Evolutionary conservation across 2,888 invertebrate species (phyloP), one percentile per base, ranked within the genome.

Genomic region (Smittia aterrima): DNA sequence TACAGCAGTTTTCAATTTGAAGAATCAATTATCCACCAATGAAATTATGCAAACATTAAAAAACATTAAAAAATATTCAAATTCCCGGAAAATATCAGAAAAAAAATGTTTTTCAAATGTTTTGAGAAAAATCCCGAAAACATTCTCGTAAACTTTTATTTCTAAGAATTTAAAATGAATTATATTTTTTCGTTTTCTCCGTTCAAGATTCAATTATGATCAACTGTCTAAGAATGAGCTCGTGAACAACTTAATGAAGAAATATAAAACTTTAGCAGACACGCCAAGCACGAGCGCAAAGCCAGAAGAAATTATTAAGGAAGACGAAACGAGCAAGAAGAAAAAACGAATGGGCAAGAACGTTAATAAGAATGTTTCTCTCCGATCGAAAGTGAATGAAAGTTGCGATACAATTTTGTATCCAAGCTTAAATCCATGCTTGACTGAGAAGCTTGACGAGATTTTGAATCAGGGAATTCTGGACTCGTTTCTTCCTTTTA

Each of bases 401-500:
- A 62, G 58, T 7, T 62, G 38, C 22, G 76, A 76, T n/a, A 20
- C 22, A 7, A 54, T 20, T 38, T 11, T 24, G 11, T 71, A 40
- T 22, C 72, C 75, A 9, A 47, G 64, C 13, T 75, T 83, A 53
- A 81, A 83, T 78, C 80, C 81, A 0, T 79, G 79, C 38, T 76
- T 83, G 6, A 78, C 76, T 11, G 79, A 80, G 25, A 82, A 82
- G 76, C 76, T 83, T 32, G 80, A 83, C 74, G 80, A 92, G 83
- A 88, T 93, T 0, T 85, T 94, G 76, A 89, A 90, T 66, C 93
- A 93, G 83, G 93, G 93, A 11, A 86, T 94, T 75, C 82, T 93
- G 67, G 94, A 94, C 82, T 92, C 93, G 0, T 90, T 94, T 75
- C 81, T 93, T 66, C 91, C 93, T 0, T 92, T 92, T 79, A 85